A percentile compares a stretch with the other conserved stretches of the same genome.
These are phyloP conservation scores for Hydrozoanthus gracilis DNA, from an alignment of 92 coral and sea anemone species.

Conservation along the genomic window DNA sequence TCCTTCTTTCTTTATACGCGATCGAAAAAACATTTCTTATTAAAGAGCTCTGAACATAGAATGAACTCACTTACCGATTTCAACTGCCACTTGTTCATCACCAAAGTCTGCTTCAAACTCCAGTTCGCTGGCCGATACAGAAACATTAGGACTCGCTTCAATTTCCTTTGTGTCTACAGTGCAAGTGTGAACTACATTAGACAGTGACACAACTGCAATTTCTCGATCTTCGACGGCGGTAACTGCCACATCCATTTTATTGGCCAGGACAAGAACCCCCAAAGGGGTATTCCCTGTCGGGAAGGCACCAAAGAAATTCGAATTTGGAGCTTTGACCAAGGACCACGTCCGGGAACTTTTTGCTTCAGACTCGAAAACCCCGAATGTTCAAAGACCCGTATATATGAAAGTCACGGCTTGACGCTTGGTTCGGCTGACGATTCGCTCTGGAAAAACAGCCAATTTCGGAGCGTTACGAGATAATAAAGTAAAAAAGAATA, in stretches of 20 bases:
- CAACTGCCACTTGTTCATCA: constrained; percentile 63
- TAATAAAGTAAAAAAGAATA: background rate
- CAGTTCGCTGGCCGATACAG: constrained; percentile 58
- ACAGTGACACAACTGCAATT: constrained; percentile 49
- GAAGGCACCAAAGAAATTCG: constrained; percentile 70
- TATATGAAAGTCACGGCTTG: constrained; percentile 66
- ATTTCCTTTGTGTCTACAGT: constrained; percentile 77
- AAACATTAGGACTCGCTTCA: constrained; percentile 63
- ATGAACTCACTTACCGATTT: constrained; percentile 59
- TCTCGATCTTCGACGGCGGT: constrained; percentile 51
- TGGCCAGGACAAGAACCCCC: constrained; percentile 23
- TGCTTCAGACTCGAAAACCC: constrained; percentile 75
- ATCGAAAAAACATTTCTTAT: background rate
- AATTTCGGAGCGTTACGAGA: background rate
- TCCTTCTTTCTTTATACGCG: background rate
- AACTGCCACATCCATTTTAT: constrained; percentile 48
- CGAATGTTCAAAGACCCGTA: constrained; percentile 99
- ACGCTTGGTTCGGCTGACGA: constrained; percentile 26
- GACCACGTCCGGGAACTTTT: constrained; percentile 97
- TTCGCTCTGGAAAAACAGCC: background rate
- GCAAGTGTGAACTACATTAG: constrained; percentile 56
- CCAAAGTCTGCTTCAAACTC: constrained; percentile 64
- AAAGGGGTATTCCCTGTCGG: constrained; percentile 46
- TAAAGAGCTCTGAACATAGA: background rate
- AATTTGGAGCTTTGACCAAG: constrained; percentile 82